These are phyloP conservation scores for Julus scandinavius DNA, from an alignment of 2,888 invertebrate species.

Conservation along the genomic window DNA sequence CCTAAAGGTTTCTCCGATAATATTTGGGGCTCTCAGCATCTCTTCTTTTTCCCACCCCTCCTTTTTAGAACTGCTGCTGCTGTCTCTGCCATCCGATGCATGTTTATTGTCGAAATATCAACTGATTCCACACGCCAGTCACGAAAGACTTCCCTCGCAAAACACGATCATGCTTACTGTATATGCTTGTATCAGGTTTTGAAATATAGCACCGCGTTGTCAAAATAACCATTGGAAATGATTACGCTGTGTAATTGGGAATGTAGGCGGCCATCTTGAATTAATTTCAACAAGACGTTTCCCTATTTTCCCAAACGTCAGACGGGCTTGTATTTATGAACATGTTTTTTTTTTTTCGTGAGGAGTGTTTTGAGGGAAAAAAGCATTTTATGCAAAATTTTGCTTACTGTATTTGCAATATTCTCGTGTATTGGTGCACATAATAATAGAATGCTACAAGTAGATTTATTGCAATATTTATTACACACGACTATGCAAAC, in stretches of 20 bases:
- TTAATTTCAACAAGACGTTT: not conserved
- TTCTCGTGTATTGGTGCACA: no score
- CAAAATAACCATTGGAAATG: not conserved
- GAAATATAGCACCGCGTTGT: not conserved
- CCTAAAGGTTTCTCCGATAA: constrained; percentile 11
- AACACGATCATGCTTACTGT: not conserved
- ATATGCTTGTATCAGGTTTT: not conserved
- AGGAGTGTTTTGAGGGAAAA: not conserved
- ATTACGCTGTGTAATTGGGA: constrained; percentile 12
- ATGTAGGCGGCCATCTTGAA: constrained; percentile 6
- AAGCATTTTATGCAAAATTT: no score
- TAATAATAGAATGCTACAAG: no score
- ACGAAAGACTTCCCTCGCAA: not conserved
- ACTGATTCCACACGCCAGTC: not conserved
- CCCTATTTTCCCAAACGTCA: not conserved
- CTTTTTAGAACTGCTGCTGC: not conserved
- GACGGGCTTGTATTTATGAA: not conserved
- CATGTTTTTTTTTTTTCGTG: not conserved
- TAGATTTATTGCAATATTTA: no score
- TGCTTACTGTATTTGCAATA: no score
- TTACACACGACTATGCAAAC: no score
- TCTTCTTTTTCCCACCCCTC: not conserved
- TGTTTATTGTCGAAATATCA: constrained; percentile 29
- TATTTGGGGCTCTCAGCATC: not conserved
- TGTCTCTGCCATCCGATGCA: constrained; percentile 32